phyloP scores from a whole-genome alignment of 2,797 vertebrate species.

The Ptychobarbus kaznakovi region DNA sequence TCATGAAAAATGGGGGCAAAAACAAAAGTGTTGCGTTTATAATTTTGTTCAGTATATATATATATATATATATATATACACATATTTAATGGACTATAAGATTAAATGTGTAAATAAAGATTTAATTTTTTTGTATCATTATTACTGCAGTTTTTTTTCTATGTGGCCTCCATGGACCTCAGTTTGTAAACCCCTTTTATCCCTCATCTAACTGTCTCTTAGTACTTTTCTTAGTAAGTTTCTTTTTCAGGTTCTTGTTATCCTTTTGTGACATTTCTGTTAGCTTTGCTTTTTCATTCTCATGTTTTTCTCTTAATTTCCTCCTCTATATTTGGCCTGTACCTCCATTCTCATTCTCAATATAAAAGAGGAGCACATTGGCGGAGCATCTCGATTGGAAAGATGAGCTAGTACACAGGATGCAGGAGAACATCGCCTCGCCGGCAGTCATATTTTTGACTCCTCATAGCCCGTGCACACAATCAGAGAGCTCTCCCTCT shows the following conservation, averaged over 20 bases:
- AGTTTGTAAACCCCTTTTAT: not conserved
- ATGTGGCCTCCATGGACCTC: not conserved
- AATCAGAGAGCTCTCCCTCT: constrained; percentile 46
- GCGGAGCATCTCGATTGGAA: constrained; percentile 28
- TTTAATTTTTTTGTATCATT: not conserved
- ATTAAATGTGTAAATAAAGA: not conserved
- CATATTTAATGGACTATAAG: not conserved
- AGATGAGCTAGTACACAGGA: constrained; percentile 42
- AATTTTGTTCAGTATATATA: too few species aligned
- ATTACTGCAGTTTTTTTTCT: too few species aligned
- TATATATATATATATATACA: too few species aligned
- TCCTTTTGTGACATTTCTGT: constrained; percentile 11
- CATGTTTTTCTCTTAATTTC: not conserved
- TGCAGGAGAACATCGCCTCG: constrained; percentile 17
- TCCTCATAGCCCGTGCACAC: constrained; percentile 39
- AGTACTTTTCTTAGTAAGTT: not conserved
- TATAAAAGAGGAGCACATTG: constrained; percentile 21
- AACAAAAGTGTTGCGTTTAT: too few species aligned
- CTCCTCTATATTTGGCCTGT: not conserved
- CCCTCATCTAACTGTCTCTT: not conserved
- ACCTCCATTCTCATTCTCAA: constrained; percentile 9
- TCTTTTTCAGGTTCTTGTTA: not conserved
- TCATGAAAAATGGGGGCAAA: too few species aligned
- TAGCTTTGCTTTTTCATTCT: not conserved
- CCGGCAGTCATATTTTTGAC: constrained; percentile 52